Evolutionary conservation across 2,888 invertebrate species (phyloP), one percentile per base, ranked within the genome.

Genomic region (Celastrina argiolus): DNA sequence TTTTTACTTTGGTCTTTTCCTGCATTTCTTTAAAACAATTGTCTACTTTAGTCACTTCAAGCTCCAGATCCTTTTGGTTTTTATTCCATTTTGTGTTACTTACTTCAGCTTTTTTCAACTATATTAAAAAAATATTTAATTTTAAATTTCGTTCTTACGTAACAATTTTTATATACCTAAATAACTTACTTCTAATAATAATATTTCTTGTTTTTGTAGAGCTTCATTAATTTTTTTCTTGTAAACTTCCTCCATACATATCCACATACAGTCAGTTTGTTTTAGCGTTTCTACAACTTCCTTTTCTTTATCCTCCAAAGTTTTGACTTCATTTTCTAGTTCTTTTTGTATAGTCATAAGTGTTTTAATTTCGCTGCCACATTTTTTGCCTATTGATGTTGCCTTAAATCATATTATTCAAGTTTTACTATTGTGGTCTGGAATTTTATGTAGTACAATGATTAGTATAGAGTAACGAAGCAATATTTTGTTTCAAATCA

Each of bases 281-380:
- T 92, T 92, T 56, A 94, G 74, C 7, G 92, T 80, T 59, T 85
- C 78, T 66, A 90, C 79, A 61, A 93, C 93, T 0, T 92, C 87
- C 66, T 87, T 88, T 74, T 95, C 94, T 34, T 92, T 91, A 1
- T 89, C 77, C 75, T 94, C 94, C 63, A 95, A 80, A 64, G 91
- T 88, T 69, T 83, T 83, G 31, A 95, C 92, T 69, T 94, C 92
- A 0, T 75, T 73, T 71, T 76, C 88, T 71, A 94, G 84, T 28
- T 85, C 79, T 58, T 91, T 83, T 72, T 94, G 93, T n/a, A 87
- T 83, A 58, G 81, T 77, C 42, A 90, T 83, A 16, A 94, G 80
- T 6, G 92, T 88, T 34, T 85, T 85, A 2, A 94, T 78, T 77
- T 87, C 92, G 0, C 41, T 70, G 36, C 71, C 75, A 70, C 88